Evolutionary conservation across 2,888 invertebrate species (phyloP), one percentile per base, ranked within the genome.

Genomic region (Aphrophora alni): DNA sequence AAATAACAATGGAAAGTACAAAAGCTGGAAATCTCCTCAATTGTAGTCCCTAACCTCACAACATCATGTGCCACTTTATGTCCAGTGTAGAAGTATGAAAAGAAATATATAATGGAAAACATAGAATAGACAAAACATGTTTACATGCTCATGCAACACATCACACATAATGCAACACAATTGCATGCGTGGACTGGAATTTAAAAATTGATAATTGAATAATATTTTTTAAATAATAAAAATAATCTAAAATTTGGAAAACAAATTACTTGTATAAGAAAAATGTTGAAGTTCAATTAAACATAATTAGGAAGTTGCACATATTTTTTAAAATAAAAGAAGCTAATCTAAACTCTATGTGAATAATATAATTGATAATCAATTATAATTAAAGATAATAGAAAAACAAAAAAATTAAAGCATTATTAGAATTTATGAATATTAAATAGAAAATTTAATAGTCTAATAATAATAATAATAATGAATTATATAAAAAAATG

Each of bases 41-140:
- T 25, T 44, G 77, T 77, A 44, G 77, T 71, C 71, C 77, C 77
- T 77, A 69, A 25, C 8, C n/a, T 77, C 71, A 12, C 71, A 69
- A 8, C 70, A 38, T 44, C 77, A 71, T 25, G 71, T 38, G 77
- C 71, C 33, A 71, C 71, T 21, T 26, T 71, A 77, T 71, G 77
- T 38, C 51, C 77, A 71, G 44, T 14, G 44, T 44, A 44, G 8
- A 44, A 44, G 44, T 44, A 44, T 44, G 44, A 44, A 44, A 44
- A 10, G 44, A 44, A 44, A 44, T 14, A 10, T 33, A 33, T 4
- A 33, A 33, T 33, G 33, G 33, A 33, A 7, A 33, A 33, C 33
- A 33, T 10, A 44, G 14, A 44, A 44, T 14, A n/a, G n/a, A n/a
- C n/a, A n/a, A 14, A 44, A 44, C 44, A 44, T 44, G 12, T 44